These are phyloP conservation scores for Strix occidentalis DNA, from an alignment of 2,797 vertebrate species.

Conservation along the genomic window DNA sequence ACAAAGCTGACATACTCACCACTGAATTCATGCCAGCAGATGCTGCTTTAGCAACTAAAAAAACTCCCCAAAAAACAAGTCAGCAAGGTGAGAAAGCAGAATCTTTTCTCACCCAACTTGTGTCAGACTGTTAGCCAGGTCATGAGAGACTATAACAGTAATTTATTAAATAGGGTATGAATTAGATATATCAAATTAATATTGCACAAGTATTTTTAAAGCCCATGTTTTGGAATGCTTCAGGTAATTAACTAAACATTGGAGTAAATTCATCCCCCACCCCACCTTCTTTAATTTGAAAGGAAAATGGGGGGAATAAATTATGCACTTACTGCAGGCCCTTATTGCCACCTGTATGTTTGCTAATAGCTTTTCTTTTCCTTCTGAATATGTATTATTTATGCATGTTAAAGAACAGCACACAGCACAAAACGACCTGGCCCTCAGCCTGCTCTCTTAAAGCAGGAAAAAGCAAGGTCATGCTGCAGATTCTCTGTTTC, in stretches of 20 bases:
- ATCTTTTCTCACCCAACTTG: not conserved
- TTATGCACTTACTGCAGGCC: not conserved
- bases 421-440: not conserved
- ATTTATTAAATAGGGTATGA: not conserved
- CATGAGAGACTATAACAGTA: not conserved
- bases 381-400: not conserved
- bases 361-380: not conserved
- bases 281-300: not conserved
- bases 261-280: not conserved
- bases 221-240: not conserved
- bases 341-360: not conserved
- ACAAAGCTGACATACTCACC: not conserved
- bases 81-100: not conserved
- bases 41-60: not conserved
- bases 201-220: not conserved
- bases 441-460: not conserved
- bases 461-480: not conserved
- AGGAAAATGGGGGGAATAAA: not conserved
- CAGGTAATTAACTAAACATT: not conserved
- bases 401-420: not conserved
- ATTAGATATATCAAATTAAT: not conserved
- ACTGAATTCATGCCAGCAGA: rapidly evolving
- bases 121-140: not conserved
- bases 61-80: not conserved
- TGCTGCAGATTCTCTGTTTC: not conserved